Percentiles rank a stretch among this genome's conserved stretches.
phyloP scores from a whole-genome alignment of 2,888 invertebrate genomes.

The Bembecia ichneumoniformis region DNA sequence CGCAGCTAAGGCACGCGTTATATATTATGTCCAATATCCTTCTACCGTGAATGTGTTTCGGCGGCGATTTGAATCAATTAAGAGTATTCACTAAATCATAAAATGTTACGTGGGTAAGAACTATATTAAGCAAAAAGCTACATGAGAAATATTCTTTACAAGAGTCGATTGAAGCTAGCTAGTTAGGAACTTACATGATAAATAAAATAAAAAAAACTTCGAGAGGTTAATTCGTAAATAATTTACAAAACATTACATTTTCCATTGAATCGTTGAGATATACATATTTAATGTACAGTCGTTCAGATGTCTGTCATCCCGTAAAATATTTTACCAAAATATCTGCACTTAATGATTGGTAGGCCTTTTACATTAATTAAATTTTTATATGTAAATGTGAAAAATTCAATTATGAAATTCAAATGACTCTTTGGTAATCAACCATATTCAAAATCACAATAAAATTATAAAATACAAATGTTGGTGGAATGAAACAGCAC shows the following conservation, averaged over 20 bases:
- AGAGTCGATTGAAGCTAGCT: slow-evolving; percentile 52
- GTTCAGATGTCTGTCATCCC: too few species aligned
- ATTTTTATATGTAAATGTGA: slow-evolving; percentile 22
- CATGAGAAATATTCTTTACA: slow-evolving; percentile 41
- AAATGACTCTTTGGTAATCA: slow-evolving; percentile 48
- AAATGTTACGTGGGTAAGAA: slow-evolving; percentile 32
- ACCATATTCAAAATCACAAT: slow-evolving; percentile 43
- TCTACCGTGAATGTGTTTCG: slow-evolving; percentile 32
- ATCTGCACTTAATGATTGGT: too few species aligned
- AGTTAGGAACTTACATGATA: slow-evolving; percentile 70
- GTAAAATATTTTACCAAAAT: too few species aligned
- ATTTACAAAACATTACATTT: slow-evolving; percentile 56
- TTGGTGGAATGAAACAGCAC: slow-evolving; percentile 54
- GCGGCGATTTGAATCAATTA: slow-evolving; percentile 25
- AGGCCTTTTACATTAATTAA: too few species aligned
- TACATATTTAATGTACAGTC: too few species aligned
- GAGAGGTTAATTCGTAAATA: slow-evolving; percentile 55
- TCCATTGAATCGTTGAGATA: slow-evolving; percentile 17
- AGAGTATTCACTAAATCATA: slow-evolving; percentile 30
- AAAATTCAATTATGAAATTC: slow-evolving; percentile 19
- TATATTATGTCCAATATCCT: slow-evolving; percentile 40
- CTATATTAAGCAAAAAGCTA: slow-evolving; percentile 38
- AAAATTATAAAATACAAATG: slow-evolving; percentile 37
- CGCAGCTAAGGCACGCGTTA: slow-evolving; percentile 66
- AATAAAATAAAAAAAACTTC: slow-evolving; percentile 46